A percentile compares a stretch with the other conserved stretches of the same genome.
These are phyloP conservation scores for Brenthis daphne DNA, from an alignment of 2,888 invertebrate species.

Conservation along the genomic window DNA sequence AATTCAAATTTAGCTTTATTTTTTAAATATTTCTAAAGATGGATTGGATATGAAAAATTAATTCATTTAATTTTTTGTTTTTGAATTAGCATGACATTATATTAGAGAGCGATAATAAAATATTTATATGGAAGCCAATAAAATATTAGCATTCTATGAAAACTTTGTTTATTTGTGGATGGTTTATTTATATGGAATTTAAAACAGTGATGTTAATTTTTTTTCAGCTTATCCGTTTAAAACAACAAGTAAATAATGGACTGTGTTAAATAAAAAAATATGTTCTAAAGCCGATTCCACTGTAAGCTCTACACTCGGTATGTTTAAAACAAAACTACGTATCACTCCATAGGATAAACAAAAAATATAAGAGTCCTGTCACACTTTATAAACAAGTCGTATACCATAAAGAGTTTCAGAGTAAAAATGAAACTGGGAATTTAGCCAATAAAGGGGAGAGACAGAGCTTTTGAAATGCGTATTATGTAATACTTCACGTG, in stretches of 20 bases:
- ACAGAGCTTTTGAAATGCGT: slow-evolving; percentile 56
- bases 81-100: too few species aligned
- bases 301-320: slow-evolving; percentile 1
- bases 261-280: background rate
- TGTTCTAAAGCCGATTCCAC: slow-evolving; percentile 1
- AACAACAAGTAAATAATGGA: too few species aligned
- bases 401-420: slow-evolving; percentile 38
- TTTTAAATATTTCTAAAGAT: background rate
- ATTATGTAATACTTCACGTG: slow-evolving; percentile 55
- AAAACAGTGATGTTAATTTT: too few species aligned
- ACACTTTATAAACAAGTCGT: slow-evolving; percentile 44
- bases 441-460: slow-evolving; percentile 58
- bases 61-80: too few species aligned
- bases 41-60: background rate
- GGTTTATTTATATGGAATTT: too few species aligned
- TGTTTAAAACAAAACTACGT: slow-evolving; percentile 31
- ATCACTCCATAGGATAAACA: slow-evolving; percentile 38
- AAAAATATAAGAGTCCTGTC: slow-evolving; percentile 40
- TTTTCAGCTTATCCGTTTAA: too few species aligned
- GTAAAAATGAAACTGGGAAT: slow-evolving; percentile 58
- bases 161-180: too few species aligned
- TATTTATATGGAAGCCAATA: background rate
- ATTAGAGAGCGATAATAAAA: too few species aligned
- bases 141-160: too few species aligned
- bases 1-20: background rate